Base-by-base conservation (phyloP, 2,797 vertebrate species). In the Lates japonicus region DNA sequence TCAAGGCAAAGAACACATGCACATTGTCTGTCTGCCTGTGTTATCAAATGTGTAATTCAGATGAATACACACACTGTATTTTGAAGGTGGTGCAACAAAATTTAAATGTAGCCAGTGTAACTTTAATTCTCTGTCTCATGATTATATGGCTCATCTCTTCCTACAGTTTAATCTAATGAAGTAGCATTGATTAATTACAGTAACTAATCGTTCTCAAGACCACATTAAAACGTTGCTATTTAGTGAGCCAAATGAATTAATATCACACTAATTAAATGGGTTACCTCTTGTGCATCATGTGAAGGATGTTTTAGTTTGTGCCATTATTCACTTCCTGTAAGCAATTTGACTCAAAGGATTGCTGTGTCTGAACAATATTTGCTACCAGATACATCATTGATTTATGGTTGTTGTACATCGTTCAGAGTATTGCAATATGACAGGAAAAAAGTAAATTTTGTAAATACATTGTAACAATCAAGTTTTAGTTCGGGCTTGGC, bases 261-360 rank as follows among this genome's bases (percentile, higher is more conserved):
- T n/a, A n/a, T n/a, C 65, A 76, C 55, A 3, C 54, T 78, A 80
- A 82, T 81, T 76, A 70, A 84, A 70, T 49, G 48, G 51, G 48
- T 62, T 81, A 79, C 39, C 33, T 83, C 52, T 39, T 57, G 33
- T 48, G 48, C 31, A 81, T 75, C 70, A 20, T 59, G 37, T 63
- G 51, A 16, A 49, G 76, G 65, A 69, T 54, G 66, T 74, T 54
- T 49, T 42, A 35, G 17, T 63, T 60, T 70, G 41, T 48, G 22
- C 64, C 61, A 64, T 70, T 70, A 78, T 83, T 85, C 52, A 70
- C 13, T 70, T 78, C 58, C 58, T 41, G 42, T 71, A 58, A 77
- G 64, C 16, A 0, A n/a, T n/a, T n/a, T 71, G 68, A 42, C 65
- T 69, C 42, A 14, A 1, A 35, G 16, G 63, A 76, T 29, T 19